Evolutionary conservation across 2,797 vertebrate genomes (phyloP).

Genomic region (Poliocrania exsul): DNA sequence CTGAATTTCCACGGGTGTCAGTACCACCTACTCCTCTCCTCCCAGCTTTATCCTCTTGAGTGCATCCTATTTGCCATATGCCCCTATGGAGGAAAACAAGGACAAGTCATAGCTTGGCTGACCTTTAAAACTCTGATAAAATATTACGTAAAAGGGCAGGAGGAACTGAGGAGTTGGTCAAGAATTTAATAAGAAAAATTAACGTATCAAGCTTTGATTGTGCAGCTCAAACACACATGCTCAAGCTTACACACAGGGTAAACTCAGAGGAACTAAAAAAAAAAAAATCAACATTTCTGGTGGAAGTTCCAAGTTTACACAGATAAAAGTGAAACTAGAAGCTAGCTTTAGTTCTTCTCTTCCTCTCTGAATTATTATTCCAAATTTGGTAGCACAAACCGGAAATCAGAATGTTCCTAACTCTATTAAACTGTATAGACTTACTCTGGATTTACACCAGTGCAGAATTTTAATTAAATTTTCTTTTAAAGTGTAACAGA

Average conservation of each 20-base stretch:
- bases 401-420: neutral
- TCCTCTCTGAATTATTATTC: neutral
- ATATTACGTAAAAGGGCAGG: slow-evolving; percentile 39
- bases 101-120: slow-evolving; percentile 50
- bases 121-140: slow-evolving; percentile 64
- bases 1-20: neutral
- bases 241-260: neutral
- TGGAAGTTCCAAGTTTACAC: neutral
- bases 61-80: slow-evolving; percentile 20
- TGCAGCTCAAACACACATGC: neutral
- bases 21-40: slow-evolving; percentile 34
- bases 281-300: neutral
- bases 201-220: neutral
- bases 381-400: neutral
- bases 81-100: slow-evolving; percentile 13
- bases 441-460: neutral
- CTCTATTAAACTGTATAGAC: neutral
- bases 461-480: slow-evolving; percentile 9
- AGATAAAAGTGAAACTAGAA: slow-evolving; percentile 5
- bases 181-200: slow-evolving; percentile 38
- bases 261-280: neutral
- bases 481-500: neutral
- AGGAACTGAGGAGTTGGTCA: neutral
- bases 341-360: neutral
- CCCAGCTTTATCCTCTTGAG: neutral